These are phyloP conservation scores for Orthonyx spaldingii DNA, from an alignment of 2,113 vertebrate genomes.

Conservation along the genomic window DNA sequence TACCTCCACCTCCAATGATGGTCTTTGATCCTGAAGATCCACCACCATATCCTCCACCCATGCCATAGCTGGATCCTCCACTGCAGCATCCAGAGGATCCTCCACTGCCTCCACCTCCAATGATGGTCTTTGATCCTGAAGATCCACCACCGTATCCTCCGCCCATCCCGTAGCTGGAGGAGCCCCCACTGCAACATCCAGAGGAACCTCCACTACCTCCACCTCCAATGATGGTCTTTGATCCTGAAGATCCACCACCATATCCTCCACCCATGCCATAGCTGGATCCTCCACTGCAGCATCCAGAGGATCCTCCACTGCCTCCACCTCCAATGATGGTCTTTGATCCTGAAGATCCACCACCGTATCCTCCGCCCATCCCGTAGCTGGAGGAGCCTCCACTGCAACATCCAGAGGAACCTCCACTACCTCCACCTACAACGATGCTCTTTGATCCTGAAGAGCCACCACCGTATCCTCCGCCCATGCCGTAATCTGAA, in stretches of 20 bases:
- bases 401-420: not conserved
- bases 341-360: fast-evolving
- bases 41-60: not conserved
- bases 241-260: not conserved
- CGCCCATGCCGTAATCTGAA: fast-evolving
- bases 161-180: not conserved
- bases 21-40: not conserved
- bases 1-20: not conserved
- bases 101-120: not conserved
- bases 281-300: not conserved
- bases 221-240: fast-evolving
- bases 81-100: not conserved
- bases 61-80: not conserved
- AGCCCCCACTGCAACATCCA: not conserved
- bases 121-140: fast-evolving
- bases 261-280: not conserved
- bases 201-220: not conserved
- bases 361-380: not conserved
- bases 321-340: fast-evolving
- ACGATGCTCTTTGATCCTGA: fast-evolving
- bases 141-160: fast-evolving
- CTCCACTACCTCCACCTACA: not conserved
- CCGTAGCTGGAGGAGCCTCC: not conserved
- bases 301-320: not conserved
- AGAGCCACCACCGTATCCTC: not conserved